Base-by-base conservation (phyloP, 2,888 invertebrate species). In the Melanotus villosus region DNA sequence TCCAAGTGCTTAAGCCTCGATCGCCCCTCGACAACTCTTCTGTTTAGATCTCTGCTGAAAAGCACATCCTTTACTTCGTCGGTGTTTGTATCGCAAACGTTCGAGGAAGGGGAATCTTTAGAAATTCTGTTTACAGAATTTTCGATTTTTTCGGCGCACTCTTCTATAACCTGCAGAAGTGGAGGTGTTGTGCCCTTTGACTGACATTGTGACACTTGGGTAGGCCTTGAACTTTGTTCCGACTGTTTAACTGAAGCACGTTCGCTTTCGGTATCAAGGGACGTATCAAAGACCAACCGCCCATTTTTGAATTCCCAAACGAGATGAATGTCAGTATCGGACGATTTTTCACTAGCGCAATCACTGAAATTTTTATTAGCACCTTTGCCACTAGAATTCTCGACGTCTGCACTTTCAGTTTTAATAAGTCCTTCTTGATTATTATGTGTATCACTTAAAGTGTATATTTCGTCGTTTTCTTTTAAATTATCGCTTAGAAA, bases 1-100 rank as follows among this genome's bases (percentile, higher is more conserved):
- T 87, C 87, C 60, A 88, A 79, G 65, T 86, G 84, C 76, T 87
- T 87, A 63, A 88, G 79, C 54, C 88, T 82, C 60, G 86, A 85
- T 75, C 84, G 85, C 50, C 84, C 84, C 75, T 85, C 85, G 73
- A 85, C 86, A 38, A 76, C 68, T 26, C 79, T 67, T 58, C 72
- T 81, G 68, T 84, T 84, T 52, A 84, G 72, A 72, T 82, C 79
- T 72, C 78, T 80, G 69, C 82, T 82, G 63, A 73, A 73, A 12
- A 84, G 72, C 19, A 79, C 72, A 47, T 56, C 56, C 9, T 62
- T 63, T 16, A 41, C 21, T 21, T 71, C 65, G 14, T 64, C 68
- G 19, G 21, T 30, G 19, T 71, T 56, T 2, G 50, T 16, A 30
- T 50, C 50, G 5, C 14, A 19, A 12, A 47, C 4, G 4, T 47